Percentiles rank a stretch among this genome's conserved stretches.
phyloP scores from a whole-genome alignment of 2,888 invertebrate genomes.

The Spisula subtruncata region DNA sequence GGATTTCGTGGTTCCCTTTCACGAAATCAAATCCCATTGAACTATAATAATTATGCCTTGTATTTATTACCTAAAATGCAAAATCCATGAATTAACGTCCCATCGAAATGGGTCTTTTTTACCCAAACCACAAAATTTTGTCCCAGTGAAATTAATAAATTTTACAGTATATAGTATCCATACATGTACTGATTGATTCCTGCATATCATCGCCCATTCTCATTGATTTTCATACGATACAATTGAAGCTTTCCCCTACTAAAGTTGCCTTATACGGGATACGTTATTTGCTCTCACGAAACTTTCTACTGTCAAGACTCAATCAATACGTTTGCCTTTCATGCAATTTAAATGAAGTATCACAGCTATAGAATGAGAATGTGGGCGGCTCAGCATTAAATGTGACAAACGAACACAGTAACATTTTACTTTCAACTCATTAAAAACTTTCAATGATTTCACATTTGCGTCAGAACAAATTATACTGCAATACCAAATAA shows the following conservation, averaged over 20 bases:
- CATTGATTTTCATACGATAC: not conserved
- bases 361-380: not conserved
- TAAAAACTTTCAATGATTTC: constrained; percentile 13
- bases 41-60: too few species aligned
- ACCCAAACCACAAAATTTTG: too few species aligned
- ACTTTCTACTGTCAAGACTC: not conserved
- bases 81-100: too few species aligned
- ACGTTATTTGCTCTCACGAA: not conserved
- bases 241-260: not conserved
- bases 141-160: too few species aligned
- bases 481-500: not conserved
- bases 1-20: too few species aligned
- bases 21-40: too few species aligned
- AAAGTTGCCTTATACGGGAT: not conserved
- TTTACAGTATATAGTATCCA: too few species aligned
- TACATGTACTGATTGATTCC: not conserved
- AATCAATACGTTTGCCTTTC: not conserved
- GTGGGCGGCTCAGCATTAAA: not conserved
- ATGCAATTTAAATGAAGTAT: not conserved
- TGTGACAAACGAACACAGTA: not conserved
- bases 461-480: not conserved
- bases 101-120: too few species aligned
- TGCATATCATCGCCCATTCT: not conserved
- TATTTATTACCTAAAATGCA: too few species aligned
- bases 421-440: not conserved